A percentile compares a stretch with the other conserved stretches of the same genome.
These are phyloP conservation scores for Cinclus mexicanus DNA, from an alignment of 2,113 vertebrate species.

Conservation along the genomic window DNA sequence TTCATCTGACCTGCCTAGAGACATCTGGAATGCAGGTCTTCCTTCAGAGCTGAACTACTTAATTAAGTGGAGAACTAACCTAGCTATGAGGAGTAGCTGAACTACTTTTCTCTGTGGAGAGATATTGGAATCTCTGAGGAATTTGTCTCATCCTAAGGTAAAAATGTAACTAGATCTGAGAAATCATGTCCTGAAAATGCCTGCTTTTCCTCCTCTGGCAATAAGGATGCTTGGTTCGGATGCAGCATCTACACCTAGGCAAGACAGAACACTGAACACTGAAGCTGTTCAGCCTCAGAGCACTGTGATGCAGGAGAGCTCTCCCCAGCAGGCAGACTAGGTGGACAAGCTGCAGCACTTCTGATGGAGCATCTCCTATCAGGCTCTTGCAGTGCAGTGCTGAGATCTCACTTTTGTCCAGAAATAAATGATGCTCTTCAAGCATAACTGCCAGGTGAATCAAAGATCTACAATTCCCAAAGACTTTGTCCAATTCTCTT, in stretches of 20 bases:
- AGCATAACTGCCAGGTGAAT: neutral
- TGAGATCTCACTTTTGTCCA: neutral
- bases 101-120: neutral
- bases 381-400: neutral
- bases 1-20: neutral
- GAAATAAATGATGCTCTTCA: neutral
- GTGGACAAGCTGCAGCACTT: neutral
- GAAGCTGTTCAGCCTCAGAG: neutral
- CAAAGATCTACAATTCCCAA: neutral
- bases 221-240: neutral
- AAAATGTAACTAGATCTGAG: neutral
- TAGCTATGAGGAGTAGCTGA: neutral
- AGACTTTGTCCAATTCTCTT: neutral
- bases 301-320: neutral
- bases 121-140: neutral
- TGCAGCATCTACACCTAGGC: neutral
- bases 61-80: neutral
- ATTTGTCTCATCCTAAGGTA: neutral
- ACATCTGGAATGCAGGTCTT: neutral
- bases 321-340: neutral
- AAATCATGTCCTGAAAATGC: neutral
- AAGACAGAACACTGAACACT: neutral
- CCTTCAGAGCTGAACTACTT: neutral
- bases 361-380: neutral
- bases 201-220: neutral